Conservation (phyloP, 2,113 vertebrate species). For the Phyllostomus discolor region DNA sequence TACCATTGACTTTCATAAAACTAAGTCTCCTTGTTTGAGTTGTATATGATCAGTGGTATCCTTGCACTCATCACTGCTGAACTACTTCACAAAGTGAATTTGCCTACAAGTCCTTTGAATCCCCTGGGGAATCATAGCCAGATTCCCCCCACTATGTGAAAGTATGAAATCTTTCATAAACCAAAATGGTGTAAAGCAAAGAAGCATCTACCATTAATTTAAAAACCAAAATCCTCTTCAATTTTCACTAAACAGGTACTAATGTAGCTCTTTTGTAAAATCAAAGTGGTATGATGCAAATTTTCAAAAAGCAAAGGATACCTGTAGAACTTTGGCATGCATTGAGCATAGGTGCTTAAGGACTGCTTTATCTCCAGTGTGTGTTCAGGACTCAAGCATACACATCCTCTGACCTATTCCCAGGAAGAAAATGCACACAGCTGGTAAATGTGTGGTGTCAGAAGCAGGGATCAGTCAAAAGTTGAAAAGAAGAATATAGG, state of each 20-base stretch:
- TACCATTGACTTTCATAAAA: not conserved
- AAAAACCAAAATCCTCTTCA: not conserved
- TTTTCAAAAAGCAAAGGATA: not conserved
- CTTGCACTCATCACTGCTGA: not conserved
- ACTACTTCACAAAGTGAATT: not conserved
- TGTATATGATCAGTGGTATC: fast-evolving
- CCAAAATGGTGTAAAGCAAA: not conserved
- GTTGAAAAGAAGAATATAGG: not conserved
- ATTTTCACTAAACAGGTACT: not conserved
- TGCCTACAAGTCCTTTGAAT: not conserved
- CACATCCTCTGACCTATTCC: not conserved
- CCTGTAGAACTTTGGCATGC: not conserved
- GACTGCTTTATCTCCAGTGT: fast-evolving
- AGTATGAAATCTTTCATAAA: not conserved
- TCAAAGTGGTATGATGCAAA: not conserved
- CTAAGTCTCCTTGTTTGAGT: not conserved
- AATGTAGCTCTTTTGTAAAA: not conserved
- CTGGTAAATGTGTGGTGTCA: not conserved
- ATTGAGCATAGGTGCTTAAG: not conserved
- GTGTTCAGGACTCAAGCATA: not conserved
- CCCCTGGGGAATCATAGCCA: not conserved
- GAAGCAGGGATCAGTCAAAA: not conserved
- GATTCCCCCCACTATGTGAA: not conserved
- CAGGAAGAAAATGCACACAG: not conserved
- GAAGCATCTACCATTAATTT: not conserved